Percentiles rank a stretch among this genome's conserved stretches.
Evolutionary conservation across 2,113 vertebrate genomes (phyloP).

Genomic region (Alces alces): DNA sequence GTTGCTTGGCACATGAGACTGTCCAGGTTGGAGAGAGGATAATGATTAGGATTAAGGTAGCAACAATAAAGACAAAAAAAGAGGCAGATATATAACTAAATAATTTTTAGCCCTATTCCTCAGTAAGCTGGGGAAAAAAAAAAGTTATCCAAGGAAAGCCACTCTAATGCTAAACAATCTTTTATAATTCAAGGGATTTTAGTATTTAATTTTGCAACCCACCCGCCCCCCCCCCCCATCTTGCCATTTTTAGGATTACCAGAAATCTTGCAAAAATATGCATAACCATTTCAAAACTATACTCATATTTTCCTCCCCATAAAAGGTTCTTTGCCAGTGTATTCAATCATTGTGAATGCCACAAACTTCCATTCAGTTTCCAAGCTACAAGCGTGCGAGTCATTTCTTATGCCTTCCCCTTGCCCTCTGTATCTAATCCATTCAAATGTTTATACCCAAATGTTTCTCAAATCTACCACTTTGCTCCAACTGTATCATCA

Average conservation of each 20-base stretch:
- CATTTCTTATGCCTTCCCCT: neutral
- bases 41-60: neutral
- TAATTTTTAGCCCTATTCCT: neutral
- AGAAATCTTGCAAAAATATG: neutral
- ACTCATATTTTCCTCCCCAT: neutral
- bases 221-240: neutral
- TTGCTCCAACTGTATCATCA: neutral
- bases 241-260: neutral
- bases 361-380: neutral
- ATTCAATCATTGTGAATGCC: neutral
- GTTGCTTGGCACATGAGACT: neutral
- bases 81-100: neutral
- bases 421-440: neutral
- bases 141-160: neutral
- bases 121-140: neutral
- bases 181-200: neutral
- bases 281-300: neutral
- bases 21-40: neutral
- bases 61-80: neutral
- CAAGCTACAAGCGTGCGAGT: neutral
- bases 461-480: neutral
- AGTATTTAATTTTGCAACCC: neutral
- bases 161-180: neutral
- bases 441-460: neutral
- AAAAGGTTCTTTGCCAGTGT: neutral